These are phyloP conservation scores for Lasioglossum leucozonium DNA, from an alignment of 2,888 invertebrate genomes.

Conservation along the genomic window DNA sequence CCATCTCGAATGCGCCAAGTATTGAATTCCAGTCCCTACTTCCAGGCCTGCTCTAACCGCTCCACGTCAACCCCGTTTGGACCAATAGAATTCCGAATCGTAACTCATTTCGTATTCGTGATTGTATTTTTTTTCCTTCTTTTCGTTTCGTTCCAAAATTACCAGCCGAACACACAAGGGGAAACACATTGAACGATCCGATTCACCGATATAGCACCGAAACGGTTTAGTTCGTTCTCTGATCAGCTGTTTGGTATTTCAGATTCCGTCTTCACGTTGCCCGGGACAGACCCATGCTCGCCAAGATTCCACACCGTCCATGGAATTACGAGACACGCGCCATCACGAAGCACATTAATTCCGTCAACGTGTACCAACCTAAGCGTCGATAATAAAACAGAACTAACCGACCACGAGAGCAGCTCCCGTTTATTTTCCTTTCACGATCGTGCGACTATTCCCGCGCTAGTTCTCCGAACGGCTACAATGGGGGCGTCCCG, in stretches of 20 bases:
- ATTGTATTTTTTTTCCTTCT: neutral
- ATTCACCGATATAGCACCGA: neutral
- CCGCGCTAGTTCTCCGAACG: neutral
- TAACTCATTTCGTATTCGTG: neutral
- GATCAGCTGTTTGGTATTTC: constrained; percentile 31
- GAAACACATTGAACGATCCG: neutral
- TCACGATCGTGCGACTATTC: neutral
- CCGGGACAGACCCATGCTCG: neutral
- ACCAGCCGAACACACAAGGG: neutral
- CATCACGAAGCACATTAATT: neutral
- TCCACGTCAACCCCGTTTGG: too few relatives aligned
- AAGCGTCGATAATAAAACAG: neutral
- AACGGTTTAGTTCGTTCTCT: constrained; percentile 2
- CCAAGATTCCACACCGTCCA: neutral
- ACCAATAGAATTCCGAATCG: neutral
- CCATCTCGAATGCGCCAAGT: too few relatives aligned
- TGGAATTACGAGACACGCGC: neutral
- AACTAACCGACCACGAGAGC: neutral
- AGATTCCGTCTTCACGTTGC: neutral
- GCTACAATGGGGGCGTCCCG: constrained; percentile 21
- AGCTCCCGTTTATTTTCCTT: too few relatives aligned
- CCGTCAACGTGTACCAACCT: neutral
- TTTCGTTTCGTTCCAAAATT: neutral
- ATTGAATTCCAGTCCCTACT: too few relatives aligned
- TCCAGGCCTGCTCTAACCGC: too few relatives aligned